Conservation (phyloP, 2,797 vertebrate species). For the Pangasius djambal region DNA sequence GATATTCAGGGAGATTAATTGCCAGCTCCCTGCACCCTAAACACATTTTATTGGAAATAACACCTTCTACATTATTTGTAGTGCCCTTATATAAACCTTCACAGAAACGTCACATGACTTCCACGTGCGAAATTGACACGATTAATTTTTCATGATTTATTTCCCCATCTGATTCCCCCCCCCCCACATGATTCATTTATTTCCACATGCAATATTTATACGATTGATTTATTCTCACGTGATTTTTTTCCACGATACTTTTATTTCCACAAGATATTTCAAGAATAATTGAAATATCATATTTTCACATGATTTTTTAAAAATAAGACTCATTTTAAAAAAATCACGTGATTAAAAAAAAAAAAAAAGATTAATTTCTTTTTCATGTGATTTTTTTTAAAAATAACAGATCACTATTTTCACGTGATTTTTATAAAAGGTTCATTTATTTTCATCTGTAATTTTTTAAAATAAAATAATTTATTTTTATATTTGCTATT, state of each 20-base stretch:
- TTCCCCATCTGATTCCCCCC: not conserved
- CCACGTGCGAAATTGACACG: not conserved
- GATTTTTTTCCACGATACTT: not conserved
- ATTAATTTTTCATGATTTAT: not conserved
- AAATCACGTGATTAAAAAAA: no score
- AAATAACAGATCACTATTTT: no score
- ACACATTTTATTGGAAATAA: not conserved
- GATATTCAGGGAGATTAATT: not conserved
- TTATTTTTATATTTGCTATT: no score
- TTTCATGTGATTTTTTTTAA: no score
- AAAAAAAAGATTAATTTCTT: no score
- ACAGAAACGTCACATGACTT: not conserved
- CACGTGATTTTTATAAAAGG: no score
- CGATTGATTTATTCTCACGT: not conserved
- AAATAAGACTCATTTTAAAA: no score
- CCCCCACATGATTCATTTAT: not conserved
- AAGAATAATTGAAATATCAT: no score
- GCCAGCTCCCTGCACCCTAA: not conserved
- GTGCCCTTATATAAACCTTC: not conserved
- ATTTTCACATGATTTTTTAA: no score
- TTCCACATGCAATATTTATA: not conserved
- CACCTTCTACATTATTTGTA: not conserved
- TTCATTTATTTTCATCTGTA: no score
- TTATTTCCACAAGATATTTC: not conserved
- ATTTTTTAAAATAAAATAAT: no score